Evolutionary conservation across 2,888 invertebrate species (phyloP), one percentile per base, ranked within the genome.

Genomic region (Troides aeacus): DNA sequence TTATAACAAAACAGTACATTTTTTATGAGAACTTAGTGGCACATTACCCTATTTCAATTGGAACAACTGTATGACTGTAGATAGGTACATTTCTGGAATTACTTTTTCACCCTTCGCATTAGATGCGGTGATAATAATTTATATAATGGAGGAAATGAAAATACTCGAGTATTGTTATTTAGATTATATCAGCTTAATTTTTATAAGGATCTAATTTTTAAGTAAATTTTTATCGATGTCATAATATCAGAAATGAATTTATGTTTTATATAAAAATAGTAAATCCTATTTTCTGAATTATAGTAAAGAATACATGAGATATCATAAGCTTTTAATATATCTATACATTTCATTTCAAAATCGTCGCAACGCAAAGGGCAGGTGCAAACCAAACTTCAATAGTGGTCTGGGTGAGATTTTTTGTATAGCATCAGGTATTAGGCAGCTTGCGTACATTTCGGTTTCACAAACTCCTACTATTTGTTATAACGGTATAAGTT

Each of bases 341-440:
- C 30, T 2, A 56, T 36, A 1, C 17, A 56, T n/a, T 64, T 58
- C 50, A n/a, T 18, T 21, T 42, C 24, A 59, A 66, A 36, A 58
- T 50, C 70, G 60, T 66, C 59, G 57, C 24, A 17, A n/a, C 24
- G 56, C 63, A 39, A 30, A 24, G n/a, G 77, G 84, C 89, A 89
- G 89, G 89, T 89, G 89, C 84, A 83, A 79, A 23, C 30, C 15
- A 82, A 75, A 73, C 77, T 76, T 79, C 7, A 80, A 82, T 81
- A 79, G 81, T 73, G 75, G 75, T 73, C 77, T 74, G 73, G 75
- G 76, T 79, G 65, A 74, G 76, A 80, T 84, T 85, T 84, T 79
- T 64, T 75, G 46, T 63, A 39, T 18, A 53, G 59, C 18, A 23
- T 21, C 58, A 69, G 61, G 69, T 66, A 62, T 46, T 56, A 61